Evolutionary conservation across 2,888 invertebrate species (phyloP).

Genomic region (Xestia ashworthii): DNA sequence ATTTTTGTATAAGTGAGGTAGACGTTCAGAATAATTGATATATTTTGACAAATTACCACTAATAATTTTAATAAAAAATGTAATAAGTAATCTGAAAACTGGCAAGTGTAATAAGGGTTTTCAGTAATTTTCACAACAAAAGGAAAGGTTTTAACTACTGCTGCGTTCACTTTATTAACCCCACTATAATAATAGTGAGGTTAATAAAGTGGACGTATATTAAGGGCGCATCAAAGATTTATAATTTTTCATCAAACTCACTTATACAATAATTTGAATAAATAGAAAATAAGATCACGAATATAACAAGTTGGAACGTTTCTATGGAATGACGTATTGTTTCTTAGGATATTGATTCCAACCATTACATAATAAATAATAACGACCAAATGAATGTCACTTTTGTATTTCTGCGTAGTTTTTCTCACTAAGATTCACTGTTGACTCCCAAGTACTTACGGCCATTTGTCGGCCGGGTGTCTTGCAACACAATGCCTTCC

Average conservation of each 20-base stretch:
- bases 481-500: constrained; percentile 15
- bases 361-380: constrained; percentile 57
- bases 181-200: too few species aligned
- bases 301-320: constrained; percentile 55
- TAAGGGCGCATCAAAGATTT: not conserved
- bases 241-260: constrained; percentile 41
- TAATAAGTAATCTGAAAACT: not conserved
- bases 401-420: constrained; percentile 64
- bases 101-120: not conserved
- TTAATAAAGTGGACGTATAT: constrained; percentile 2
- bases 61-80: constrained; percentile 24
- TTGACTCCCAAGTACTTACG: constrained; percentile 21
- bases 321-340: constrained; percentile 46
- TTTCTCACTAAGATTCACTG: constrained; percentile 49
- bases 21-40: constrained; percentile 41
- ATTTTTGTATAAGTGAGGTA: constrained; percentile 71
- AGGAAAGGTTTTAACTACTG: not conserved
- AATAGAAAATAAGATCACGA: constrained; percentile 56
- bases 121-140: not conserved
- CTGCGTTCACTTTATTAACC: too few species aligned
- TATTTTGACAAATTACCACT: constrained; percentile 50
- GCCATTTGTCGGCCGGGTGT: not conserved
- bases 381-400: constrained; percentile 68
- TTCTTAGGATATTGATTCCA: constrained; percentile 47
- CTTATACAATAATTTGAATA: constrained; percentile 62